Base-by-base conservation (phyloP, 2,888 invertebrate species). In the Pristionchus mayeri region DNA sequence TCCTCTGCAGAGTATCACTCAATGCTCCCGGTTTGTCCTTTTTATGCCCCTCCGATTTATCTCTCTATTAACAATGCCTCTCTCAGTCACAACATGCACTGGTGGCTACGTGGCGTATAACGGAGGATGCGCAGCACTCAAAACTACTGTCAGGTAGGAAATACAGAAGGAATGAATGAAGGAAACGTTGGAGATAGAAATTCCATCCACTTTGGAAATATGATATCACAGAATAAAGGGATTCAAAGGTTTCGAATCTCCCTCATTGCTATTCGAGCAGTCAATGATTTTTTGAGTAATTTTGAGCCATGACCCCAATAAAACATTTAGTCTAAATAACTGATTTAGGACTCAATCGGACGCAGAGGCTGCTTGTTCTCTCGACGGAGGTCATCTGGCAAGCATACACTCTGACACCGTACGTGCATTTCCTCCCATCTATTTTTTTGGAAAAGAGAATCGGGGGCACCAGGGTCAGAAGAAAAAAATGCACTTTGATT, bases 321-420 rank as follows among this genome's bases (percentile, higher is more conserved):
- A n/a, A n/a, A n/a, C n/a, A 44, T 44, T 44, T 44, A n/a, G 7
- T 44, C 44, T 16, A 9, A 54, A 54, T 21, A n/a, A 1, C 2
- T 67, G 30, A 67, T 67, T 67, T 18, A 67, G 67, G 30, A 37
- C 16, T 34, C 48, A 76, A 48, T 44, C 76, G 7, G 50, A 76
- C 76, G 76, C 76, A 6, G 76, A 76, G 24, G 50, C 44, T 27
- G 21, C 16, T 44, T 76, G 76, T 27, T 24, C n/a, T 13, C 44
- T 48, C 9, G 76, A 44, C 4, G 76, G 76, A 76, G 76, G 76
- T 3, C 76, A 76, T 76, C 48, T 76, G 3, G 76, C 76, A 13
- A 76, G 76, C n/a, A 76, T 76, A 11, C 76, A 76, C 44, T n/a
- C 76, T 3, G 48, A 76, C 18, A 48, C 76, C 16, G 76, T 76